Base-by-base conservation (phyloP, 2,888 invertebrate genomes). In the Nemoura dubitans region DNA sequence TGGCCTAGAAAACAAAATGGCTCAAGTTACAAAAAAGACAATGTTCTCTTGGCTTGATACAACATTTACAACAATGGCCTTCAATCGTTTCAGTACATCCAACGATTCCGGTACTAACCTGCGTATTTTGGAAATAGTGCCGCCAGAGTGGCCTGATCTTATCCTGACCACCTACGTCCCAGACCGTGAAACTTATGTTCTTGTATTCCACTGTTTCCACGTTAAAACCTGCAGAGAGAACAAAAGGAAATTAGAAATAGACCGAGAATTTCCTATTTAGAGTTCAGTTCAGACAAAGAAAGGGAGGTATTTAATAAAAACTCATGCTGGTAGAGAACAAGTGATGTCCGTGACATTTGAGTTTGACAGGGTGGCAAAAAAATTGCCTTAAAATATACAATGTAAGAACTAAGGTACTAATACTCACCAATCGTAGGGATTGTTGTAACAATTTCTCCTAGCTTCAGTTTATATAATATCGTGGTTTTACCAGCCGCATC, bases 401-500 rank as follows among this genome's bases (percentile, higher is more conserved):
- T 3, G 5, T 30, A 27, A 3, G 82, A 6, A 26, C 21, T 27
- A n/a, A 82, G 21, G 26, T n/a, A n/a, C n/a, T n/a, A 0, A 6
- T n/a, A 94, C 96, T 95, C 92, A 98, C 98, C 99, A 94, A 99
- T 99, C 91, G 99, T 99, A 91, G 99, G 99, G 94, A 99, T 99
- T 92, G 99, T 99, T 92, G 99, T 99, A 92, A 99, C 99, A 94
- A 99, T 99, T 96, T 99, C 99, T 92, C 99, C 99, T 95, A 99
- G 95, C 95, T 99, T 99, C 92, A 99, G 96, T 96, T 99, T 99
- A 95, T 99, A 99, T 93, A 99, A 95, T 94, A 99, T 99, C 93
- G 99, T 99, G 92, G 99, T 99, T 96, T 99, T 99, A 95, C 99
- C 99, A 94, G 99, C 99, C 91, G 99, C 99, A 95, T 99, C 99